A percentile compares a stretch with the other conserved stretches of the same genome.
Conservation (phyloP, 2,797 vertebrate genomes). For the Hippocampus kuda region DNA sequence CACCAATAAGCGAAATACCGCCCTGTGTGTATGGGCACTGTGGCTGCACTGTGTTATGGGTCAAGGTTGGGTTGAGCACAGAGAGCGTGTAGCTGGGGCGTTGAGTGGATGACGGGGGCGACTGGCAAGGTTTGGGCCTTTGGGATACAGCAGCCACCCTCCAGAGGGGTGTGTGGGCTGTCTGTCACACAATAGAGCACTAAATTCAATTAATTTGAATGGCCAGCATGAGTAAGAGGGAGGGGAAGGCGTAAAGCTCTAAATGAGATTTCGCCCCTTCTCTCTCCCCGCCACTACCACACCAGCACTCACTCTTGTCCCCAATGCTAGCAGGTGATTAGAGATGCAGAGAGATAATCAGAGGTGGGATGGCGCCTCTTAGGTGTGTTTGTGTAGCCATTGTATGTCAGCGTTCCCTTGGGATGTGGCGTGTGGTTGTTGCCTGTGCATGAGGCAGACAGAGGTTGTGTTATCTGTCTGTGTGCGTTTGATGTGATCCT, state of each 20-base stretch:
- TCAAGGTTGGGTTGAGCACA: not conserved
- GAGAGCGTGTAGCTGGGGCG: conserved; percentile 5
- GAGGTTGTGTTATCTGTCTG: conserved; percentile 18
- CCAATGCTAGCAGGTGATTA: conserved; percentile 85
- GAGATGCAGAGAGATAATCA: conserved; percentile 84
- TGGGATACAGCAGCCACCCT: conserved; percentile 32
- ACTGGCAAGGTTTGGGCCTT: conserved; percentile 36
- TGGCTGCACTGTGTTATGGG: not conserved
- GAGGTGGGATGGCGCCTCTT: conserved; percentile 65
- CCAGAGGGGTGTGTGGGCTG: conserved; percentile 67
- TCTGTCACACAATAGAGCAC: conserved; percentile 81
- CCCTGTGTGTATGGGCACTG: not conserved
- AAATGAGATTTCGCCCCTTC: conserved; percentile 88
- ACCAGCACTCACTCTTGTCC: conserved; percentile 60
- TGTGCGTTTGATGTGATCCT: conserved; percentile 7
- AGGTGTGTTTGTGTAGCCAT: conserved; percentile 12
- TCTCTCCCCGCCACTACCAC: conserved; percentile 52
- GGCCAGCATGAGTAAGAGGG: conserved; percentile 76
- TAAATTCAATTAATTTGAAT: conserved; percentile 88
- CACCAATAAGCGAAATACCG: conserved; percentile 4
- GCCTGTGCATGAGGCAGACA: conserved; percentile 15
- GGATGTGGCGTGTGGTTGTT: conserved; percentile 32
- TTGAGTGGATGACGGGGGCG: conserved; percentile 8
- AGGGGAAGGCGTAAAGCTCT: conserved; percentile 85
- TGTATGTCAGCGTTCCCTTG: conserved; percentile 24